Base-by-base conservation (phyloP, 2,113 vertebrate genomes). In the Cyphomyrus discorhynchus region DNA sequence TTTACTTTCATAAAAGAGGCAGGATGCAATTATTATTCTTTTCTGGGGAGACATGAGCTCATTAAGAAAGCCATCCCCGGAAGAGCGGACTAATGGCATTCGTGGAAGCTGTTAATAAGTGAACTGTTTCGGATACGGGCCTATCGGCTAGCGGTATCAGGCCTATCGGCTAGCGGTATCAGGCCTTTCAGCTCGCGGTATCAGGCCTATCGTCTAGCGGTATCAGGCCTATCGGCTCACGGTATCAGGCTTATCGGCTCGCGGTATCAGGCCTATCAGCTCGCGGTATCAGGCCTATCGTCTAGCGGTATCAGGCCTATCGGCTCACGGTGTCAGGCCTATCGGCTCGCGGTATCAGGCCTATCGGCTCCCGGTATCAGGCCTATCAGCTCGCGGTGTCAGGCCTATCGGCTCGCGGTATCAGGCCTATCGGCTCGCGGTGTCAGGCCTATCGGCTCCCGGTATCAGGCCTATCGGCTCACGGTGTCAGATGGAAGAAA, bases 41-140 rank as follows among this genome's bases (percentile, higher is more conserved):
- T 96, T 95, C 95, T 95, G 95, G 91, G 24, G 93, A 96, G 95
- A 96, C 96, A 96, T 96, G 95, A 96, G 95, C 95, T 96, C 95
- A 96, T 97, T 96, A 96, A 94, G 95, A 96, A 96, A 96, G 95
- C 94, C 94, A 94, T 96, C 95, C 94, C 95, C 92, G 88, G 94
- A 96, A 96, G 93, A 95, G 94, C 95, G 94, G 94, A 96, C 95
- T 94, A 97, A 96, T 96, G 95, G 93, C 96, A 96, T 97, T 96
- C 96, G 95, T 96, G 96, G 95, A 96, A 96, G 95, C 94, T 95
- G 93, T 47, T 84, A 47, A 84, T 96, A 96, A 96, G 96, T 86
- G 47, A 27, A 35, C 85, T 35, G 85, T 53, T 56, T 35, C 50
- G 15, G 24, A 53, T 95, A 96, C 93, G 95, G 95, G 94, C 91